Conservation (phyloP, 2,888 invertebrate genomes). For the Punctoribates punctum region DNA sequence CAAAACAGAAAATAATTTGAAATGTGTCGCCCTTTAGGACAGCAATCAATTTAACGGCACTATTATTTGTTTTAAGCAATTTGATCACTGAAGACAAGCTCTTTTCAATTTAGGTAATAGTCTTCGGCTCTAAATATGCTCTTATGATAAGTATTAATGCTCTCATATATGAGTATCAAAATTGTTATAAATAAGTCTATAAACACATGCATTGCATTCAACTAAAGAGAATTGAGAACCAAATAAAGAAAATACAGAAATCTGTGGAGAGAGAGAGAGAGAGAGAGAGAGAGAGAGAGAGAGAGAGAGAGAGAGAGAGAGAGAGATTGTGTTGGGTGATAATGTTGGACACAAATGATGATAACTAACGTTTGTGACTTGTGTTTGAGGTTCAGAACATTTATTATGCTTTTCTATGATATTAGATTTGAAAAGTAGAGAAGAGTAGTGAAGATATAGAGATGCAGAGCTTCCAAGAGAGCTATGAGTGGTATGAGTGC, state of each 20-base stretch:
- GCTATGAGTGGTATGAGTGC: constrained; percentile 14
- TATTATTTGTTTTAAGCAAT: not conserved
- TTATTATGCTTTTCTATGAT: constrained; percentile 27
- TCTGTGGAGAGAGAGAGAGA: not conserved
- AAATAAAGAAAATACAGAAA: not conserved
- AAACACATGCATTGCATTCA: not conserved
- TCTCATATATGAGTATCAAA: constrained; percentile 9
- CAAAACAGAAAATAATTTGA: no score
- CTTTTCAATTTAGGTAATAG: constrained; percentile 19
- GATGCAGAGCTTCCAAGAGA: not conserved
- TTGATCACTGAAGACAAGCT: not conserved
- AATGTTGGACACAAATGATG: constrained; percentile 26
- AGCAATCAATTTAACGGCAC: not conserved
- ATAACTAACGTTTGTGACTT: constrained; percentile 14
- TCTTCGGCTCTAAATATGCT: not conserved
- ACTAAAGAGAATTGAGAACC: constrained; percentile 24
- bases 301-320: constrained; percentile 21
- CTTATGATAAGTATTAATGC: not conserved
- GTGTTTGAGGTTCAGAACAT: not conserved
- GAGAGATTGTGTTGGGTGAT: not conserved
- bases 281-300: not conserved
- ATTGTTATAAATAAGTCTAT: constrained; percentile 26
- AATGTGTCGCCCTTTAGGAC: no score
- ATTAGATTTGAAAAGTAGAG: constrained; percentile 22
- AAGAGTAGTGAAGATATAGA: not conserved